These are phyloP conservation scores for Porphyrio hochstetteri DNA, from an alignment of 2,113 vertebrate species.

Conservation along the genomic window DNA sequence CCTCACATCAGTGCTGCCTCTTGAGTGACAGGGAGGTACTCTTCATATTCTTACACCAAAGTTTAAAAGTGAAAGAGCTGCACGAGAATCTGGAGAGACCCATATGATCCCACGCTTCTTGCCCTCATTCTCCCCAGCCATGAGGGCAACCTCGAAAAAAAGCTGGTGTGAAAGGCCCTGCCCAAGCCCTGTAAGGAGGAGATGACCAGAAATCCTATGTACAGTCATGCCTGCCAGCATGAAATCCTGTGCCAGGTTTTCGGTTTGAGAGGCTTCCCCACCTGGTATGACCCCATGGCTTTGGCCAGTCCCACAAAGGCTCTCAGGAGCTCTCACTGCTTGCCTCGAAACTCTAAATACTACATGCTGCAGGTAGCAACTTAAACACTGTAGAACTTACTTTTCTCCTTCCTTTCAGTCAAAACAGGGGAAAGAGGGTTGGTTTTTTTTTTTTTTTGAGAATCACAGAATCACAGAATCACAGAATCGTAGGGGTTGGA, in stretches of 20 bases:
- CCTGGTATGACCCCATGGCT: background rate
- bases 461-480: no score
- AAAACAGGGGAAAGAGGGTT: background rate
- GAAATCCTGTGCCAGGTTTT: background rate
- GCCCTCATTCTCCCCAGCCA: background rate
- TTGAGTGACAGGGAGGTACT: background rate
- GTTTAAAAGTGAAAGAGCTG: background rate
- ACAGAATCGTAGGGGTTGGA: no score
- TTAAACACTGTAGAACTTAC: background rate
- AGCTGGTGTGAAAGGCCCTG: background rate
- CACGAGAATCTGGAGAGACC: background rate
- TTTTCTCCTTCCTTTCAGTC: background rate
- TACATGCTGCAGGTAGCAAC: background rate
- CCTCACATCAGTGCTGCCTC: background rate
- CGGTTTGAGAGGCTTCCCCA: background rate
- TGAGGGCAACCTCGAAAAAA: background rate
- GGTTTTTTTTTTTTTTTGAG: background rate
- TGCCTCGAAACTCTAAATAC: background rate
- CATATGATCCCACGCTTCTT: background rate
- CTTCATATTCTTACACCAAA: constrained; percentile 15
- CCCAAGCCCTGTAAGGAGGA: background rate
- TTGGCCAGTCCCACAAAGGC: background rate
- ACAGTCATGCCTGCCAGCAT: background rate
- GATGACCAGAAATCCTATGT: background rate
- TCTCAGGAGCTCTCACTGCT: background rate